Evolutionary conservation across 2,888 invertebrate species (phyloP).

Genomic region (Cynaeus angustus): DNA sequence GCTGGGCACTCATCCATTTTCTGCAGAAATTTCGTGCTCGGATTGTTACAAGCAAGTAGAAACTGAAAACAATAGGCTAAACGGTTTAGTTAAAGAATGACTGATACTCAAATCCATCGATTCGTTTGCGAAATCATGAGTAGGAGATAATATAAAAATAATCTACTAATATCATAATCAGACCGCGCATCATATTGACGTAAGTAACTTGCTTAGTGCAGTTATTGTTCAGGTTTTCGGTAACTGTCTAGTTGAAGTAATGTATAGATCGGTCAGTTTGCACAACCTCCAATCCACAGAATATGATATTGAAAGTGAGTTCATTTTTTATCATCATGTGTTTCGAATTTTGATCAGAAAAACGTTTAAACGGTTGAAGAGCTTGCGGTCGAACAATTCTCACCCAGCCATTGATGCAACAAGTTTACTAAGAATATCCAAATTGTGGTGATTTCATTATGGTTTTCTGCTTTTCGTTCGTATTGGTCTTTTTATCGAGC

Average conservation of each 20-base stretch:
- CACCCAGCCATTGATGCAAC: conserved; percentile 36
- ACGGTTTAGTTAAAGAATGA: no score
- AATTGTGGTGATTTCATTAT: conserved; percentile 2
- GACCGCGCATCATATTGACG: not conserved
- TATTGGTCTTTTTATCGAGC: not conserved
- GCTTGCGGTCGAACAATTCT: conserved; percentile 16
- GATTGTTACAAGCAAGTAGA: no score
- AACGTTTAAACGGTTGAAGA: conserved; percentile 1
- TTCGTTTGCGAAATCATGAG: no score
- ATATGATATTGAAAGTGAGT: conserved; percentile 36
- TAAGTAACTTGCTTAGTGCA: conserved; percentile 8
- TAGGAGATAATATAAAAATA: conserved; percentile 9
- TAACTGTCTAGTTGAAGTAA: not conserved
- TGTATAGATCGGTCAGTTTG: conserved; percentile 36
- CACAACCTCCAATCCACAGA: conserved; percentile 18
- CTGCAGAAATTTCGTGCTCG: not conserved
- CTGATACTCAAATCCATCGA: no score
- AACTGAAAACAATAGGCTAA: no score
- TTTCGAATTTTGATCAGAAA: not conserved
- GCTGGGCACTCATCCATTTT: no score
- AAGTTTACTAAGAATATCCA: conserved; percentile 26
- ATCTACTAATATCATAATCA: conserved; percentile 2
- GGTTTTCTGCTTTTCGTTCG: not conserved
- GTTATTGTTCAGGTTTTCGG: conserved; percentile 13
- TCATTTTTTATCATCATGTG: conserved; percentile 4